Conservation (phyloP, 2,113 vertebrate species). For the Neotragus pygmaeus region DNA sequence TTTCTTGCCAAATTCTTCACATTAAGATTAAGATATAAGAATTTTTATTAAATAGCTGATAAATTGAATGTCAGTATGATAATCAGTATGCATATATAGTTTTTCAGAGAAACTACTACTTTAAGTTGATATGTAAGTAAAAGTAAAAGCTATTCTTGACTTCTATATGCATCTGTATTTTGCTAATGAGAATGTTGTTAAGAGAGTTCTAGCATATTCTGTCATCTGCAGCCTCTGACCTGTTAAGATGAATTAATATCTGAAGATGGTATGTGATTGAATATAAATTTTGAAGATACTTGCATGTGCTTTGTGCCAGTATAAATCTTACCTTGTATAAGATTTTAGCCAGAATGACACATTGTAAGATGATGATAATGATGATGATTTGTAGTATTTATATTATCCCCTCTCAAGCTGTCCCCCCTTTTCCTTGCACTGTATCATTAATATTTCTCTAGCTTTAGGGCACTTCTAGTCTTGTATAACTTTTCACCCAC, state of each 20-base stretch:
- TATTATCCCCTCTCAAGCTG: slow-evolving; percentile 23
- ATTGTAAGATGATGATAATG: not conserved
- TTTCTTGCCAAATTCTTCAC: slow-evolving; percentile 58
- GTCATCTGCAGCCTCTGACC: not conserved
- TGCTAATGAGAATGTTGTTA: slow-evolving; percentile 37
- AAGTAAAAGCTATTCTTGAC: not conserved
- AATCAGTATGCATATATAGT: not conserved
- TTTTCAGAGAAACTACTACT: not conserved
- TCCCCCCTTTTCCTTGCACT: slow-evolving; percentile 5
- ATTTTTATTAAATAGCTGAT: not conserved
- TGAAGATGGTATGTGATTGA: not conserved
- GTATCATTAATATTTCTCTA: slow-evolving; percentile 78
- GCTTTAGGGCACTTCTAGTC: slow-evolving; percentile 81
- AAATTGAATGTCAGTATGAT: slow-evolving; percentile 1
- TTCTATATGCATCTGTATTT: slow-evolving; percentile 17
- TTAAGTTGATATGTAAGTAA: not conserved
- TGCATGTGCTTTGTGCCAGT: not conserved
- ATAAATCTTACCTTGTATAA: not conserved
- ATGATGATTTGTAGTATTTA: slow-evolving; percentile 59
- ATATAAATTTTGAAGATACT: slow-evolving; percentile 15
- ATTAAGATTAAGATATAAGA: slow-evolving; percentile 39
- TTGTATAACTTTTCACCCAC: slow-evolving; percentile 89
- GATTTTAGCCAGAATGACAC: slow-evolving; percentile 49
- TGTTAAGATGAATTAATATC: slow-evolving; percentile 37
- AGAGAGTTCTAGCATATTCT: not conserved